phyloP scores from a whole-genome alignment of 2,888 invertebrate genomes.

The Conistra vaccinii region DNA sequence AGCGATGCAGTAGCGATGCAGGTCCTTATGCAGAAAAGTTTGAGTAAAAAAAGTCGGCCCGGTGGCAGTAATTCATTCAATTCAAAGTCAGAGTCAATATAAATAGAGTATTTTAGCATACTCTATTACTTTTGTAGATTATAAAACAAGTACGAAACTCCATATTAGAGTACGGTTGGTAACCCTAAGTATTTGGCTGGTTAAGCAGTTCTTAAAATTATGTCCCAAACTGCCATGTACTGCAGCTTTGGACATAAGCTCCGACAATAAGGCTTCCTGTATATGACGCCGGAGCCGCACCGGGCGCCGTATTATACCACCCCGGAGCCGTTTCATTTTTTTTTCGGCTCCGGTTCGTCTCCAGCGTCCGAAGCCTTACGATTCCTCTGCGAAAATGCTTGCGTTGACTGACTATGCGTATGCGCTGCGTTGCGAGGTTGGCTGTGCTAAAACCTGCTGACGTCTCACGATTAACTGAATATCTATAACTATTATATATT shows the following conservation, averaged over 20 bases:
- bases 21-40: not conserved
- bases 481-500: not conserved
- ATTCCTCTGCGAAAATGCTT: conserved; percentile 6
- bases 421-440: not conserved
- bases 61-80: not conserved
- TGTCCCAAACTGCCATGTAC: not conserved
- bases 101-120: not conserved
- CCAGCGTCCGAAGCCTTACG: no score
- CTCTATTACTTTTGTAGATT: not conserved
- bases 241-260: not conserved
- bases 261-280: no score
- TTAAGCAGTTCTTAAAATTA: not conserved
- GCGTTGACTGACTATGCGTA: not conserved
- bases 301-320: no score
- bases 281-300: no score
- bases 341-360: no score
- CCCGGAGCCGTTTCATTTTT: no score
- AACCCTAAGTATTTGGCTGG: not conserved
- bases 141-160: not conserved
- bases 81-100: no score
- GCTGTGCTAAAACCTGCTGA: not conserved
- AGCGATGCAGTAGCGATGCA: no score
- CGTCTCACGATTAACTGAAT: not conserved
- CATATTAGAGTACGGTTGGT: not conserved
- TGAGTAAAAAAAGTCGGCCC: not conserved